phyloP scores from a whole-genome alignment of 1,140 invertebrate genomes.

The Oreohelix idahoensis region DNA sequence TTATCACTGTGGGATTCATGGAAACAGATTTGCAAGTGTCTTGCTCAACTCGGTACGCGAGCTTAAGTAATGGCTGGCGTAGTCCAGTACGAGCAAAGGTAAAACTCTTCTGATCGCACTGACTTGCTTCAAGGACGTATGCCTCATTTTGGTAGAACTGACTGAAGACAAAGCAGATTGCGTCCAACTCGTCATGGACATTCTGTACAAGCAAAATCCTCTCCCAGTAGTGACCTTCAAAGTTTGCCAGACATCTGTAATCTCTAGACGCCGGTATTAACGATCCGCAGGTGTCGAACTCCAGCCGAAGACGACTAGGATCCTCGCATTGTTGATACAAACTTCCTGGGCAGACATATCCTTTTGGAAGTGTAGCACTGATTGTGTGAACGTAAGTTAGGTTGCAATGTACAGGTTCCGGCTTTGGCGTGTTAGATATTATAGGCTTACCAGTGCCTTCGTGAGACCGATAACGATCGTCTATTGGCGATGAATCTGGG shows the following conservation, averaged over 20 bases:
- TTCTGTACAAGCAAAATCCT: constrained; percentile 54
- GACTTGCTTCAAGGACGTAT: constrained; percentile 45
- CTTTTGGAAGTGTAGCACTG: constrained; percentile 47
- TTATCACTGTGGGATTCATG: background rate
- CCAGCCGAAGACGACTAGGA: constrained; percentile 43
- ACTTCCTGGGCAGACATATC: constrained; percentile 48
- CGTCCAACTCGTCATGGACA: constrained; percentile 34
- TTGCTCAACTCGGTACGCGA: constrained; percentile 37
- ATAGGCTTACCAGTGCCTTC: constrained; percentile 53
- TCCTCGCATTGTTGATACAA: constrained; percentile 54
- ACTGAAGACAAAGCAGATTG: constrained; percentile 48
- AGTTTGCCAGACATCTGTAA: constrained; percentile 50
- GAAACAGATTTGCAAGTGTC: constrained; percentile 48
- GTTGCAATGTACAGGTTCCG: constrained; percentile 43
- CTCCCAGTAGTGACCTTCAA: constrained; percentile 57
- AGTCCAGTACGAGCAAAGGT: constrained; percentile 44
- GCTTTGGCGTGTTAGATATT: constrained; percentile 28
- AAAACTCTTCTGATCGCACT: constrained; percentile 56
- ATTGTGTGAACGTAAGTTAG: constrained; percentile 47
- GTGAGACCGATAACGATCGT: constrained; percentile 51
- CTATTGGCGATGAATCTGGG: constrained; percentile 51
- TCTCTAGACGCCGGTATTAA: constrained; percentile 33
- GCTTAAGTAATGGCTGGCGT: constrained; percentile 40
- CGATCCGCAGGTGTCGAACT: constrained; percentile 43
- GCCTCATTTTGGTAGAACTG: constrained; percentile 47